A percentile compares a stretch with the other conserved stretches of the same genome.
Conservation (phyloP, 2,888 invertebrate genomes). For the Oligia strigilis region DNA sequence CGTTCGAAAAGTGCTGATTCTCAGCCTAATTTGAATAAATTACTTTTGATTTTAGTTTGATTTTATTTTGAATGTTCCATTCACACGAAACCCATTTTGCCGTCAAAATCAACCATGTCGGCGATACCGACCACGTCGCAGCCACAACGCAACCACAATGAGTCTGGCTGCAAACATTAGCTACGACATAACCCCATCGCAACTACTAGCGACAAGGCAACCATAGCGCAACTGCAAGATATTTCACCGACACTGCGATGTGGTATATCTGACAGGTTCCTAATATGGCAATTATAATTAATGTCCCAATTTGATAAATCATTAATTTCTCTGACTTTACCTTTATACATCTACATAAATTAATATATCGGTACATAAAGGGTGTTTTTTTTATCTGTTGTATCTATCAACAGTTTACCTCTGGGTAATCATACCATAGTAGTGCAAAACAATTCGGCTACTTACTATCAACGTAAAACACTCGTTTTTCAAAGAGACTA, state of each 20-base stretch:
- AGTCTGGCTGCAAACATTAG: too few species aligned
- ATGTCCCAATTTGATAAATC: background rate
- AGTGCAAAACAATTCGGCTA: conserved; percentile 57
- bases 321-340: background rate
- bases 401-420: conserved; percentile 61
- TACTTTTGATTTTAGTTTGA: too few species aligned
- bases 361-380: background rate
- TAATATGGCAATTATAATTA: background rate
- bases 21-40: background rate
- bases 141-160: background rate
- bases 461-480: conserved; percentile 59
- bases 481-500: conserved; percentile 62
- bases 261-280: background rate
- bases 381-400: conserved; percentile 23
- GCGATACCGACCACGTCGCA: background rate
- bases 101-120: background rate
- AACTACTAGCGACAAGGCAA: background rate
- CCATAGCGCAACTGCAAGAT: background rate
- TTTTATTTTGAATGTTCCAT: too few species aligned
- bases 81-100: background rate
- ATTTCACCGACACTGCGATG: background rate
- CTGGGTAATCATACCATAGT: conserved; percentile 66
- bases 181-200: background rate
- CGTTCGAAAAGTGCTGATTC: background rate
- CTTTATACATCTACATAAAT: background rate